Percentiles rank a stretch among this genome's conserved stretches.
Evolutionary conservation across 2,888 invertebrate species (phyloP).

Genomic region (Drosophila pseudotakahashii): DNA sequence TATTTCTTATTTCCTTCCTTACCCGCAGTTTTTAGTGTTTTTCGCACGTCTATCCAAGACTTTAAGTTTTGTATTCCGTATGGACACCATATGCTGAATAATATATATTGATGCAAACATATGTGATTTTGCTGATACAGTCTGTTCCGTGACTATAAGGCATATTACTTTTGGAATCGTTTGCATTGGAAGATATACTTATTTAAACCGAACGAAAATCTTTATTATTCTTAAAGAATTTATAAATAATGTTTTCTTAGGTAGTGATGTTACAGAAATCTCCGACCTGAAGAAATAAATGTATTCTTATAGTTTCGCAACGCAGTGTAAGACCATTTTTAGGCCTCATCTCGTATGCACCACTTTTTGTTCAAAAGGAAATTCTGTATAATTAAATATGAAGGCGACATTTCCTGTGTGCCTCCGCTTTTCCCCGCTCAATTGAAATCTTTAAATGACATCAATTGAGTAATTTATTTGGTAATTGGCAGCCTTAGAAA

Average conservation of each 20-base stretch:
- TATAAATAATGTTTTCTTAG: too few relatives aligned
- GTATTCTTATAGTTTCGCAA: not conserved
- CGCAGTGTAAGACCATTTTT: too few relatives aligned
- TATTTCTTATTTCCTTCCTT: slow-evolving; percentile 19
- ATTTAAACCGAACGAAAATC: too few relatives aligned
- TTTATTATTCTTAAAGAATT: not conserved
- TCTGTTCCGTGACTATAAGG: not conserved
- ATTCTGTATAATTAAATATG: slow-evolving; percentile 32
- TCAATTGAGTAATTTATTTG: slow-evolving; percentile 35
- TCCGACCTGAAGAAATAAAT: not conserved
- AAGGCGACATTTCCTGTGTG: slow-evolving; percentile 34
- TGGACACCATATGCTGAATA: slow-evolving; percentile 56
- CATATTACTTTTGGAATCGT: not conserved
- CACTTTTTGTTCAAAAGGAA: slow-evolving; percentile 10
- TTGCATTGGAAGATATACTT: not conserved
- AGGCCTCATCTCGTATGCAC: slow-evolving; percentile 22
- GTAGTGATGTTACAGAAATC: too few relatives aligned
- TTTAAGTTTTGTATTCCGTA: slow-evolving; percentile 34
- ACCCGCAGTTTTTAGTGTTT: slow-evolving; percentile 1
- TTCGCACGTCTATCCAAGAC: slow-evolving; percentile 4
- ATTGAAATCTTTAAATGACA: slow-evolving; percentile 7
- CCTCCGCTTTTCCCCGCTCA: slow-evolving; percentile 27
- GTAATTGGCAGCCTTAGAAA: slow-evolving; percentile 12
- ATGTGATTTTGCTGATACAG: slow-evolving; percentile 9
- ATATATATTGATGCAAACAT: slow-evolving; percentile 5